These are phyloP conservation scores for Emydoidea blandingii DNA, from an alignment of 2,797 vertebrate genomes.

Conservation along the genomic window DNA sequence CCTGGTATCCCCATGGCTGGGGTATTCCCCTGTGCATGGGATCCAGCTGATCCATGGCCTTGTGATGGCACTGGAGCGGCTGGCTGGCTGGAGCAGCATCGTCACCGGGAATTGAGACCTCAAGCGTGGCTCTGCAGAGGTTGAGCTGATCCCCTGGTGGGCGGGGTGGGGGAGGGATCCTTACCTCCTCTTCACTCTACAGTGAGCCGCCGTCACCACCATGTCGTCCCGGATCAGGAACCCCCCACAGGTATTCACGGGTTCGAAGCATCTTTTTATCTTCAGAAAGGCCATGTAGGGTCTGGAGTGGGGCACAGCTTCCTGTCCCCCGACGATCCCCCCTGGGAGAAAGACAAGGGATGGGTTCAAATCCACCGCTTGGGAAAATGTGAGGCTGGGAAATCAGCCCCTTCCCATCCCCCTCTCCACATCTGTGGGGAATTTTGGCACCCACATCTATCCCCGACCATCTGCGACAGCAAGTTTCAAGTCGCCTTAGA, in stretches of 20 bases:
- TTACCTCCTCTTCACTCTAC: background rate
- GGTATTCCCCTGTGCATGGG: too few species aligned
- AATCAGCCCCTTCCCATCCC: background rate
- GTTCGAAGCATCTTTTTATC: background rate
- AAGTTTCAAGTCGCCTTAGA: too few species aligned
- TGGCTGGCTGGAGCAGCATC: too few species aligned
- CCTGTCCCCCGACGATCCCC: background rate
- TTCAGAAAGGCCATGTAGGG: background rate
- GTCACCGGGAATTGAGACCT: background rate
- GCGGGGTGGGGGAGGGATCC: rapidly evolving
- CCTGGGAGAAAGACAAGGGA: background rate
- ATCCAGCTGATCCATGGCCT: too few species aligned
- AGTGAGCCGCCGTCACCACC: background rate
- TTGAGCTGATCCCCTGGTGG: background rate
- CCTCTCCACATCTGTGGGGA: background rate
- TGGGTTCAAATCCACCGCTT: background rate
- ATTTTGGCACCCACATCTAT: background rate
- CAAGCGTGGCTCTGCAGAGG: background rate
- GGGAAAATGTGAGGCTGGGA: background rate
- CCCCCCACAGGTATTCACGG: background rate
- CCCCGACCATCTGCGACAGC: too few species aligned
- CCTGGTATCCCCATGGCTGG: background rate
- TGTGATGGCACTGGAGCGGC: background rate
- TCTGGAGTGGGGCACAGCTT: background rate
- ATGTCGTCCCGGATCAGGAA: background rate